Base-by-base conservation (phyloP, 2,113 vertebrate genomes). In the Pipra filicauda region DNA sequence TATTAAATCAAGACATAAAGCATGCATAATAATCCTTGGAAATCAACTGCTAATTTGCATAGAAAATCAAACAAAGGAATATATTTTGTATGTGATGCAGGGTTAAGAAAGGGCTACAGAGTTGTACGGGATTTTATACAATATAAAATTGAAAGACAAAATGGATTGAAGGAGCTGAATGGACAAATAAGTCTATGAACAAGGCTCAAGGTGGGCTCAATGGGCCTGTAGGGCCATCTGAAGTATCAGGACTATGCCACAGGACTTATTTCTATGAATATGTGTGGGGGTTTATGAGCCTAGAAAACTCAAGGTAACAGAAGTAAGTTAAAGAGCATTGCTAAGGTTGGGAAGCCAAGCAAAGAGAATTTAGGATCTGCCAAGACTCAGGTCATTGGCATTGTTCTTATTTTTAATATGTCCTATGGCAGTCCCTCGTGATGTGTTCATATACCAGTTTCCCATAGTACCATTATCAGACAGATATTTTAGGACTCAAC, bases 1-100 rank as follows among this genome's bases (percentile, higher is more conserved):
- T 88, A 85, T 89, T 93, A 90, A 79, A 89, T 88, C 71, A 80
- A 93, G 85, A 70, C 67, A 74, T 76, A 93, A 95, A 88, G 35
- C 33, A 62, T 24, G n/a, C 15, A 46, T 66, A 91, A 71, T 74
- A 83, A 82, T 58, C 19, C 19, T 72, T 65, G 70, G 41, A 93
- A 93, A 80, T 70, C 66, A 79, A 24, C 27, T 55, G 28, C 28
- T 83, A 48, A 88, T 93, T 92, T 95, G 31, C 87, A 73, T 20
- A 62, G 39, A 39, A 88, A 88, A 83, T 80, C 31, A 91, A 88
- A 41, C 9, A 73, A 76, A 49, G 8, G 28, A 73, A 58, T 82
- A 15, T 20, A 54, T 77, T 93, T 65, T 27, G 1, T 35, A 48
- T 64, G n/a, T 6, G 1, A 30, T 46, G 13, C 22, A 39, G n/a